These are phyloP conservation scores for Castor canadensis DNA, from an alignment of 2,113 vertebrate species.

Conservation along the genomic window DNA sequence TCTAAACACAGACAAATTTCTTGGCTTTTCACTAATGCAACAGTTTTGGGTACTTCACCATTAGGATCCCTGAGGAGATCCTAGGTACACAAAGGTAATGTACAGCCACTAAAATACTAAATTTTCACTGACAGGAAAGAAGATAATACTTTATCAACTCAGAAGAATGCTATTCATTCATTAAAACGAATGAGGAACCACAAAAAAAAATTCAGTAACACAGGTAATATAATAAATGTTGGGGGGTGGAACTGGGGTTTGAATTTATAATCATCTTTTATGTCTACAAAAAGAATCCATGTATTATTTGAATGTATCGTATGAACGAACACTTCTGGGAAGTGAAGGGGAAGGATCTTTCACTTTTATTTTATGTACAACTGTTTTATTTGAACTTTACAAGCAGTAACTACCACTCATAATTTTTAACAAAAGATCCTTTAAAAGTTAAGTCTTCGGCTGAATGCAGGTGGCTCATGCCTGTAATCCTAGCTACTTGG, in stretches of 20 bases:
- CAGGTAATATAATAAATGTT: background rate
- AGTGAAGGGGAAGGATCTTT: background rate
- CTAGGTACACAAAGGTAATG: background rate
- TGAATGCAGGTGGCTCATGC: no score
- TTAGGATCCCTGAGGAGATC: background rate
- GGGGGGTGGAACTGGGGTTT: no score
- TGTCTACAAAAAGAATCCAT: background rate
- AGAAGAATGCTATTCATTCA: background rate
- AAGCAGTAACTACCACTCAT: background rate
- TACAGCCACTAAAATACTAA: background rate
- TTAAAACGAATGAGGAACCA: background rate
- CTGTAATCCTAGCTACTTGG: no score
- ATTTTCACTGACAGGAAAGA: background rate
- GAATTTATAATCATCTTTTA: background rate
- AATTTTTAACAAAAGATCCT: background rate
- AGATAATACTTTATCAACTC: background rate
- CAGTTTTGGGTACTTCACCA: background rate
- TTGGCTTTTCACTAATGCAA: background rate
- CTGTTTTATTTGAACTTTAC: constrained; percentile 3
- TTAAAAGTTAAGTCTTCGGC: background rate
- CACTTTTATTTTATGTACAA: background rate
- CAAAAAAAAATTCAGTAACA: background rate
- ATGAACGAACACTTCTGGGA: background rate
- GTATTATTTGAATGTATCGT: background rate
- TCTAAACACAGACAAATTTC: background rate